Evolutionary conservation across 2,888 invertebrate species (phyloP).

Genomic region (Entomobrya multifasciata): DNA sequence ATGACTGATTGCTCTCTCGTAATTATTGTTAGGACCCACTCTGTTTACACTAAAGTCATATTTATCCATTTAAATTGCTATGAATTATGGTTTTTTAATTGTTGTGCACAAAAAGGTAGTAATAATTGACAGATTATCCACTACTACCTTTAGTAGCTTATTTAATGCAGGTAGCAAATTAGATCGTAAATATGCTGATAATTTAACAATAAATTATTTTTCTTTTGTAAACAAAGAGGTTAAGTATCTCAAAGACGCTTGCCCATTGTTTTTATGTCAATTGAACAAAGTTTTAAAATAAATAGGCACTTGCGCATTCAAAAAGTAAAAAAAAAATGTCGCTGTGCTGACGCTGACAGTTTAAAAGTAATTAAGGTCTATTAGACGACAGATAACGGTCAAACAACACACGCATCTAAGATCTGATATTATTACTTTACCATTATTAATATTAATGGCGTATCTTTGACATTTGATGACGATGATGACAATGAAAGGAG

Average conservation of each 20-base stretch:
- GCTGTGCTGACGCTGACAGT: neutral
- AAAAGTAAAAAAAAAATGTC: conserved; percentile 16
- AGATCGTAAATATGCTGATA: no score
- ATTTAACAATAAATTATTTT: no score
- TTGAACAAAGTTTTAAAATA: no score
- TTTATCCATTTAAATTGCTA: neutral
- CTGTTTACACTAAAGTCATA: no score
- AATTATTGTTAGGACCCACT: no score
- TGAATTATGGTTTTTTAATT: neutral
- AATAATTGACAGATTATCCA: neutral
- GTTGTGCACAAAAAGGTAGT: neutral
- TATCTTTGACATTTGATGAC: neutral
- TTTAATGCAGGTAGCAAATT: neutral
- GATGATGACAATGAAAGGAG: conserved; percentile 31
- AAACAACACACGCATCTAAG: neutral
- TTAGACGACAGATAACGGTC: neutral
- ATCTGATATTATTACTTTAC: neutral
- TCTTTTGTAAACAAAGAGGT: no score
- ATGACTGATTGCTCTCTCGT: no score
- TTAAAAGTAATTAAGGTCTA: neutral
- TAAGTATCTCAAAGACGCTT: no score
- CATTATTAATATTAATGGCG: conserved; percentile 13
- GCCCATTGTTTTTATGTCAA: no score
- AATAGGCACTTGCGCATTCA: no score
- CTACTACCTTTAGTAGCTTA: neutral